Evolutionary conservation across 37 sponge, comb jelly and placozoan genomes (phyloP), one percentile per base, ranked within the genome.

Genomic region (Halichondria panicea): DNA sequence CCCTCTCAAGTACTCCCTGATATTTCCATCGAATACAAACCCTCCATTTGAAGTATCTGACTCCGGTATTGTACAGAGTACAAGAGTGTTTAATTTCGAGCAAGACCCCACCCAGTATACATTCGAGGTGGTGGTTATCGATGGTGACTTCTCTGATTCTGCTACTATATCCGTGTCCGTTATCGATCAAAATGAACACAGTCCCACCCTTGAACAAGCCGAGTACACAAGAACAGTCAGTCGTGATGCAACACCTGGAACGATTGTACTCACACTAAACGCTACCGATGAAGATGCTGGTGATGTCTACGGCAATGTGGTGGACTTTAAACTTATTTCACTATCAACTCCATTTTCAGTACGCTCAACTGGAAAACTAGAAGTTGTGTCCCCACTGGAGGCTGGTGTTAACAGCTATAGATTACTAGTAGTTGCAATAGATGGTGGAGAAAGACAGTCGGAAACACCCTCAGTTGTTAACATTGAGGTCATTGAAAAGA

Each of bases 271-370:
- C 2, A 0, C 24, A 21, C 4, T 82, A 34, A 44, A n/a, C 13
- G 83, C 83, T 13, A 55, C 35, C 28, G 83, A 82, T 67, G 9
- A 22, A 33, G 88, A 87, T 62, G 88, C 76, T n/a, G 69, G 77
- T 76, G 7, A 27, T 1, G 18, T 61, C 8, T 76, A 70, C 70
- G 75, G 88, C 11, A 70, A 34, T 25, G 45, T 87, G 22, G 53
- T 63, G 0, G 50, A 70, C 11, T 79, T 66, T 34, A 55, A 22
- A 24, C 54, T 68, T 40, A 42, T 55, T 31, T 55, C 60, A 1
- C 15, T 4, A 32, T 58, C 46, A 43, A 46, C 62, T 18, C 86
- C 86, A 32, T 87, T 87, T 50, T 5, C 31, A 40, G 65, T 87
- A 18, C 34, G 19, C 45, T 27, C 55, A 13, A 11, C 30, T 41